Base-by-base conservation (phyloP, 2,888 invertebrate species). In the Epistrophe grossulariae region DNA sequence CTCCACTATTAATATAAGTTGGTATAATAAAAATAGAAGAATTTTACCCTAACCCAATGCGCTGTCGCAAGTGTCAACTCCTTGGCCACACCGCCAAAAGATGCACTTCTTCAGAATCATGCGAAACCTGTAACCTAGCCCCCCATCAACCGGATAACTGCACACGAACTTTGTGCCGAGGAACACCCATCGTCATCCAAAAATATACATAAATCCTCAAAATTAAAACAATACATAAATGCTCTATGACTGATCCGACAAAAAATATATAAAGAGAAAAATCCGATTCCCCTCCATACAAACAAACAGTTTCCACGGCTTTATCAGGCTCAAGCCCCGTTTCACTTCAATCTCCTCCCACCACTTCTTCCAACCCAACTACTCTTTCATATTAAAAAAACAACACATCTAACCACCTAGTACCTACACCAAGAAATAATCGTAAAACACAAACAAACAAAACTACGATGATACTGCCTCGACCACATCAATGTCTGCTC, bases 31-130 rank as follows among this genome's bases (percentile, higher is more conserved):
- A 70, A 40, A 50, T 70, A 0, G 52, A 57, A 4, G 60, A 70
- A 62, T 70, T 70, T 11, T 70, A 19, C 31, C 43, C 60, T 7
- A 78, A 52, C 24, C 78, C 60, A 6, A 78, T 78, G 78, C 52
- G 40, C 13, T 71, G 71, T 50, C 19, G 40, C 13, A 77, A 45
- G 17, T 77, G 68, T 28, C 70, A 78, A 78, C 70, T 45, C n/a
- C 38, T 79, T 7, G 70, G 62, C 55, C 60, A 45, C 43, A 64
- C 71, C 9, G 15, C 40, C 11, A 59, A 77, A 50, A 40, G 68
- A n/a, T 70, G 77, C 28, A 68, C 52, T 17, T 17, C 24, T 4
- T 19, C 43, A 11, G 35, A 40, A 24, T 15, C 45, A 8, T 64
- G 43, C 15, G 40, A 40, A 6, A 28, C 1, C 43, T 45, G 40